phyloP scores from a whole-genome alignment of 1,140 invertebrate species.

The Temnothorax curvispinosus region DNA sequence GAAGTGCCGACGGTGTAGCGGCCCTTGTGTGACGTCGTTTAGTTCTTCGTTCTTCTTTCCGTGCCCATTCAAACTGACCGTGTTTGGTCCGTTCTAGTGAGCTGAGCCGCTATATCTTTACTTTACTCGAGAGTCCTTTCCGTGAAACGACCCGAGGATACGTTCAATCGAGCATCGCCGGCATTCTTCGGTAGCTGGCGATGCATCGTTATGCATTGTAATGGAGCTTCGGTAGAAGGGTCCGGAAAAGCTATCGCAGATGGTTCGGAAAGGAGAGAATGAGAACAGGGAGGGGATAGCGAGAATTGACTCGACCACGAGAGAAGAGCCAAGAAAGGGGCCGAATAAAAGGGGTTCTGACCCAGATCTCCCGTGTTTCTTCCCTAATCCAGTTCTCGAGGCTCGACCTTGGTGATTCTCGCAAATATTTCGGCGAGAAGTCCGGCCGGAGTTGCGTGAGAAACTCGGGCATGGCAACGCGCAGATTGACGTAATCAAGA shows the following conservation, averaged over 20 bases:
- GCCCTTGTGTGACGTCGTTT: conserved; percentile 9
- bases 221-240: conserved; percentile 35
- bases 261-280: neutral
- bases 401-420: conserved; percentile 34
- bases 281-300: neutral
- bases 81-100: neutral
- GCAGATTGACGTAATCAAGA: conserved; percentile 48
- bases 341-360: conserved; percentile 50
- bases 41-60: neutral
- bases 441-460: conserved; percentile 42
- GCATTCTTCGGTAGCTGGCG: conserved; percentile 36
- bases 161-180: conserved; percentile 28
- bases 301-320: neutral
- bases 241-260: conserved; percentile 46
- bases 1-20: neutral
- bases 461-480: conserved; percentile 34
- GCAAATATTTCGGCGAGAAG: conserved; percentile 33
- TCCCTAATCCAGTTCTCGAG: conserved; percentile 49
- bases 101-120: neutral
- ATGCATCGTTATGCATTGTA: conserved; percentile 68
- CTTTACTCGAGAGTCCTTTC: neutral
- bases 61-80: neutral
- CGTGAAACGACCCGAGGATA: neutral
- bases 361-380: conserved; percentile 50
- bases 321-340: conserved; percentile 23